Evolutionary conservation across 37 sponge, comb jelly and placozoan genomes (phyloP), one percentile per base, ranked within the genome.

Genomic region (Dysidea cf. avara): DNA sequence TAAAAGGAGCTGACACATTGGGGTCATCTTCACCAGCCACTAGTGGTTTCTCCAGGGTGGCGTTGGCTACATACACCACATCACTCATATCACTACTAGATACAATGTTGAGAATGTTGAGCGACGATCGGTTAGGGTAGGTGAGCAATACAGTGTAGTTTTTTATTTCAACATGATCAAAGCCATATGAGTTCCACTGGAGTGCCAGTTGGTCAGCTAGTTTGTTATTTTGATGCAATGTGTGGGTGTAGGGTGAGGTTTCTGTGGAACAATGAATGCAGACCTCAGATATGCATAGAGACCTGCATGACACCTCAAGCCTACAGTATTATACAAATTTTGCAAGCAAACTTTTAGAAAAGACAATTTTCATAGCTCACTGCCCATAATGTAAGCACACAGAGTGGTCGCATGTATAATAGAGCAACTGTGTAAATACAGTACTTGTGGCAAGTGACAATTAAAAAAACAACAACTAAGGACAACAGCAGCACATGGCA

Each of bases 1-100:
- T 93, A 62, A 85, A 93, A 7, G 94, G 94, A 17, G 82, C 62
- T 14, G 80, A 68, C 3, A 93, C 90, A 34, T 30, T 74, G 17
- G 86, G 51, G 25, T 87, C 71, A 18, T 85, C 71, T 80, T 93
- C 94, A 5, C 68, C 83, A 55, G 58, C 37, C 1, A 64, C 76
- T 13, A 88, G 71, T 35, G 86, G 79, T 38, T 72, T 64, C 72
- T 93, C 94, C 62, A 58, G 51, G 3, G 55, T 49, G 2, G 75
- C 81, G 16, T 74, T 48, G 34, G 86, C 75, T 21, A 46, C 53
- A 46, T 77, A 93, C 39, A 77, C 0, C 18, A 81, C 52, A 0
- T 17, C 33, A 3, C 69, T 74, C 5, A 43, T 12, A 43, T 43
- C 46, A 25, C 14, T 46, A 2, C 54, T 7, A 33, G 20, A 30